A percentile compares a stretch with the other conserved stretches of the same genome.
These are phyloP conservation scores for Ictalurus punctatus DNA, from an alignment of 2,113 vertebrate species.

Conservation along the genomic window DNA sequence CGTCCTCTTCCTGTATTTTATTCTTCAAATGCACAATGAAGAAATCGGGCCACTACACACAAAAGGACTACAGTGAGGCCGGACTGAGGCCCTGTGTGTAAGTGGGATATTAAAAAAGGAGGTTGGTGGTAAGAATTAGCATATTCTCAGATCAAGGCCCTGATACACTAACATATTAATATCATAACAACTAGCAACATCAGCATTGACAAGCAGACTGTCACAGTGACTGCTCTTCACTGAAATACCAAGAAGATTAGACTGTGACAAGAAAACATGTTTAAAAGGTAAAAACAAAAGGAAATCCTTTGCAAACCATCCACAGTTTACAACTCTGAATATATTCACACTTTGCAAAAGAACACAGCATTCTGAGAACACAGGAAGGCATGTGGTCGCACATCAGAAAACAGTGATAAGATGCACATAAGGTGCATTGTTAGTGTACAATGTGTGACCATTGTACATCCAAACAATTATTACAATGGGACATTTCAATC, in stretches of 20 bases:
- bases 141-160: background rate
- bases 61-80: background rate
- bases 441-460: constrained; percentile 7
- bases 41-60: background rate
- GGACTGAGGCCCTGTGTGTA: background rate
- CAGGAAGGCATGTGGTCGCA: constrained; percentile 21
- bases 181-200: background rate
- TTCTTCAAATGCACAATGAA: background rate
- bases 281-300: background rate
- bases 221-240: background rate
- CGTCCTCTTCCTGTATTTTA: constrained; percentile 36
- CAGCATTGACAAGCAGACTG: background rate
- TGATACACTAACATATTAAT: background rate
- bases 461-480: constrained; percentile 38
- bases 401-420: constrained; percentile 16
- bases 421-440: constrained; percentile 20
- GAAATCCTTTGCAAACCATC: background rate
- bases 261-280: background rate
- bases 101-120: background rate
- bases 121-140: background rate
- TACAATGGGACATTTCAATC: constrained; percentile 46
- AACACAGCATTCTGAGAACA: background rate
- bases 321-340: background rate
- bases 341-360: background rate
- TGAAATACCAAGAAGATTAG: background rate